These are phyloP conservation scores for Dendrolimus pini DNA, from an alignment of 2,888 invertebrate species.

Conservation along the genomic window DNA sequence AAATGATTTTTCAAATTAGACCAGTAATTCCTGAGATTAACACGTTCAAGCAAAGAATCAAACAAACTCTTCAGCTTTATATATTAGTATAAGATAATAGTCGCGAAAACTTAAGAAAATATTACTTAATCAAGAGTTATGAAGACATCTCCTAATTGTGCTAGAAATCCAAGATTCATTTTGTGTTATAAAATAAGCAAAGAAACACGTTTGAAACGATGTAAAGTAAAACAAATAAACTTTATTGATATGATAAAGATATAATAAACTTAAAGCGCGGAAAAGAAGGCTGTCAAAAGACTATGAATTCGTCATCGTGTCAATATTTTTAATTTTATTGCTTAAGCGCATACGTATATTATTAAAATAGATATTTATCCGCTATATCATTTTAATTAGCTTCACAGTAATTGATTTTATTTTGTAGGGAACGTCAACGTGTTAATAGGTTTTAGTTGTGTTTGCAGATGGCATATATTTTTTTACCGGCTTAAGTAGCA, in stretches of 20 bases:
- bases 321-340: conserved; percentile 17
- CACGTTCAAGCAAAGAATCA: too few species aligned
- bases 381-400: conserved; percentile 13
- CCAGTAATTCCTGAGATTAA: too few species aligned
- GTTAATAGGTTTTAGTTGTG: not conserved
- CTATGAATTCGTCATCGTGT: conserved; percentile 17
- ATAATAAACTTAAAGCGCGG: conserved; percentile 14
- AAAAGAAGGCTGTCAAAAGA: conserved; percentile 15
- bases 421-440: not conserved
- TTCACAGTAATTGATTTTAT: not conserved
- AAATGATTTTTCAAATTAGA: too few species aligned
- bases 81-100: too few species aligned
- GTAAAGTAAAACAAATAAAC: conserved; percentile 7
- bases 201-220: not conserved
- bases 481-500: too few species aligned
- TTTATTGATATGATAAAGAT: conserved; percentile 22
- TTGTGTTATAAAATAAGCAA: not conserved
- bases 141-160: too few species aligned
- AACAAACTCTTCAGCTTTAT: too few species aligned
- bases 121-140: too few species aligned
- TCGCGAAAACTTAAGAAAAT: too few species aligned
- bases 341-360: conserved; percentile 4
- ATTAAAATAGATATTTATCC: conserved; percentile 8
- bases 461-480: not conserved
- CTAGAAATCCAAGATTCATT: too few species aligned